Evolutionary conservation across 2,888 invertebrate genomes (phyloP), one percentile per base, ranked within the genome.

Genomic region (Drosophila recens): DNA sequence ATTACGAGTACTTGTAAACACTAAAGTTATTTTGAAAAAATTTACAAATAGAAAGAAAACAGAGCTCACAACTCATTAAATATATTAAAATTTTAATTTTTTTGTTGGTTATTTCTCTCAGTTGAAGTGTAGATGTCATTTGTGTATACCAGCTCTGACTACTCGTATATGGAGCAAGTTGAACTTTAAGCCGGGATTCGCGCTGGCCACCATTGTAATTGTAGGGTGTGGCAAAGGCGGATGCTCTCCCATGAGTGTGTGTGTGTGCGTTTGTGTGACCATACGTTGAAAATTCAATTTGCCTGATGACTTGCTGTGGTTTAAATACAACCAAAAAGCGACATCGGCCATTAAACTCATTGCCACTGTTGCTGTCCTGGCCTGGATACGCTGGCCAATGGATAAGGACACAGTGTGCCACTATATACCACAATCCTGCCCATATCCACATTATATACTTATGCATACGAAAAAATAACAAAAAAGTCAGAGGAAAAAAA

Each of bases 211-310:
- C 64, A 59, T 71, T 75, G 80, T 80, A 71, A 74, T 75, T 78
- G 75, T 65, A 65, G 75, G 73, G 75, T 70, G 75, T 78, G 79
- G 53, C 65, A 43, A 20, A n/a, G 53, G 53, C 45, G 45, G 45
- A 53, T 45, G 15, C 46, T 57, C 36, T 17, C 43, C 40, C 33
- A 33, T 45, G 3, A n/a, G 43, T 59, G 38, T 56, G 46, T 62
- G 38, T 59, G 48, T 57, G 53, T 61, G 57, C 51, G 59, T 70
- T 58, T 78, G 66, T 78, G 80, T 82, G 82, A 86, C 86, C 90
- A 86, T 87, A 90, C 90, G 90, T 83, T 91, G 89, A 90, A 90
- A 90, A 90, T 90, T 90, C 89, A 91, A 91, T 91, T 90, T 91
- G 82, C 90, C 82, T 91, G 90, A 90, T 90, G 90, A 90, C 83